These are phyloP conservation scores for Creontiades dilutus DNA, from an alignment of 2,888 invertebrate species.

Conservation along the genomic window DNA sequence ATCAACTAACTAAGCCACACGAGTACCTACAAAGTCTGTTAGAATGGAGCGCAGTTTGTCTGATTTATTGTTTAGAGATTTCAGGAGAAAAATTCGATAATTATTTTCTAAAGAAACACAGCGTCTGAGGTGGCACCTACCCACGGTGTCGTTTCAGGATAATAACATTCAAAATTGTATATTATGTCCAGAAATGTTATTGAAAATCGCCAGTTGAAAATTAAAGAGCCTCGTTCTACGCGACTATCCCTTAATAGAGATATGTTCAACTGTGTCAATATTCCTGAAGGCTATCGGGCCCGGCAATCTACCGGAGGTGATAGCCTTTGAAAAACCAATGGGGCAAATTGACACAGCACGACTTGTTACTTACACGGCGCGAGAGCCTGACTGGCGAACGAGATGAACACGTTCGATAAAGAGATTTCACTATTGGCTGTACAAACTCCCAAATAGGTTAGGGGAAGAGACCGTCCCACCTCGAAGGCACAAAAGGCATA, in stretches of 20 bases:
- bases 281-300: background rate
- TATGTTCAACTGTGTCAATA: conserved; percentile 16
- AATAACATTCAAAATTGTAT: too few species aligned
- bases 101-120: too few species aligned
- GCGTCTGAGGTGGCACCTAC: too few species aligned
- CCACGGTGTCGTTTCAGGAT: too few species aligned
- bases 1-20: too few species aligned
- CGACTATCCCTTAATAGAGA: background rate
- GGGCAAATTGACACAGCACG: conserved; percentile 32
- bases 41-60: too few species aligned
- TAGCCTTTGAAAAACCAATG: conserved; percentile 29
- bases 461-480: background rate
- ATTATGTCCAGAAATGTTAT: too few species aligned
- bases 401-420: background rate
- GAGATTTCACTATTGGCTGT: conserved; percentile 6
- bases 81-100: too few species aligned
- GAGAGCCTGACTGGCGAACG: background rate
- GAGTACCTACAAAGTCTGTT: too few species aligned
- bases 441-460: conserved; percentile 22
- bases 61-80: too few species aligned
- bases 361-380: conserved; percentile 26
- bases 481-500: background rate
- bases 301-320: background rate
- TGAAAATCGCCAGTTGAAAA: too few species aligned
- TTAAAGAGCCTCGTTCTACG: background rate